Evolutionary conservation across 2,113 vertebrate species (phyloP).

Genomic region (Notothenia coriiceps): DNA sequence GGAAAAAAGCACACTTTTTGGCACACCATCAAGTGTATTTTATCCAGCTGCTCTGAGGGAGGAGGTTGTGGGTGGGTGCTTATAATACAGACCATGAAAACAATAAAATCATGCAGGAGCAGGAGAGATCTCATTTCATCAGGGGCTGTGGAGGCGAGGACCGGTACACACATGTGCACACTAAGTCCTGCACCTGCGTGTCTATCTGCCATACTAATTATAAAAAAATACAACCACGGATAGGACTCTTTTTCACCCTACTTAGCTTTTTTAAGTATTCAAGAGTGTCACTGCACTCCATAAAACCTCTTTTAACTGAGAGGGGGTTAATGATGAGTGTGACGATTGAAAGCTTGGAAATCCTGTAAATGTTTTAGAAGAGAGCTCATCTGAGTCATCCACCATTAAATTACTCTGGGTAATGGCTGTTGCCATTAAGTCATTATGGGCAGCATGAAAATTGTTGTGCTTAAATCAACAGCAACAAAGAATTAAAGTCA

Average conservation of each 20-base stretch:
- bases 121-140: constrained; percentile 57
- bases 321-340: constrained; percentile 46
- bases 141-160: constrained; percentile 19
- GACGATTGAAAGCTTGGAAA: constrained; percentile 58
- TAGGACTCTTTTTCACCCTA: constrained; percentile 17
- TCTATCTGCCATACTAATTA: not conserved
- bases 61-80: constrained; percentile 56
- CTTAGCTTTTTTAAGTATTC: constrained; percentile 38
- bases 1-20: constrained; percentile 59
- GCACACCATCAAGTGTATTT: constrained; percentile 70
- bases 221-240: constrained; percentile 2
- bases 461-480: constrained; percentile 76
- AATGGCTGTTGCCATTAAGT: constrained; percentile 77
- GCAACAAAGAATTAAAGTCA: constrained; percentile 72
- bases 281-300: constrained; percentile 30
- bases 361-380: constrained; percentile 75
- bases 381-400: constrained; percentile 78
- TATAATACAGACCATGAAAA: constrained; percentile 62
- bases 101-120: constrained; percentile 68
- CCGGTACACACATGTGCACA: constrained; percentile 22
- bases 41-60: constrained; percentile 70
- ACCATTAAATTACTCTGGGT: constrained; percentile 75
- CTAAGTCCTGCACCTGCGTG: constrained; percentile 50
- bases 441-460: constrained; percentile 78
- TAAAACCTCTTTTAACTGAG: constrained; percentile 47